These are phyloP conservation scores for Onthophagus sagittarius DNA, from an alignment of 2,888 invertebrate genomes.

Conservation along the genomic window DNA sequence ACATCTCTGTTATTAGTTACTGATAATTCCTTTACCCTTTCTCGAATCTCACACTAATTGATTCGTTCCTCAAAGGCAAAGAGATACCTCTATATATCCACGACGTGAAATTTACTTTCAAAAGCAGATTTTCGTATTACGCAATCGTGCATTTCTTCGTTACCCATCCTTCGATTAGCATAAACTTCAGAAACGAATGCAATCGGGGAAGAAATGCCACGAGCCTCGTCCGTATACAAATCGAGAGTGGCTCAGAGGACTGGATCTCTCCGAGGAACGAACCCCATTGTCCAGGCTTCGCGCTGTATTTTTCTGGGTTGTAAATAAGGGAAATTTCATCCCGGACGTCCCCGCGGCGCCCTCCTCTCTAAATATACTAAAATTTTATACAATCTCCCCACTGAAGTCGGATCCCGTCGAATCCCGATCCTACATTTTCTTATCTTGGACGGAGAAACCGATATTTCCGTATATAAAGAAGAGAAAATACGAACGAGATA, in stretches of 20 bases:
- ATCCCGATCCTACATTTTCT: neutral
- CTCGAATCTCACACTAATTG: neutral
- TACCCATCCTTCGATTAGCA: neutral
- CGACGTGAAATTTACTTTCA: neutral
- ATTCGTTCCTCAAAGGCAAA: neutral
- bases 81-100: neutral
- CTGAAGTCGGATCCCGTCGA: neutral
- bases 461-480: neutral
- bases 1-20: neutral
- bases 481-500: neutral
- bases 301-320: constrained; percentile 4
- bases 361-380: neutral
- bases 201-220: constrained; percentile 5
- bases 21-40: neutral
- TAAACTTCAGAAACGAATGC: constrained; percentile 9
- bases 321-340: constrained; percentile 1
- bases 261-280: constrained; percentile 2
- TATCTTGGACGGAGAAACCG: neutral
- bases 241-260: constrained; percentile 1
- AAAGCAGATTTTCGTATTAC: neutral
- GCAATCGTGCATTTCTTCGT: neutral
- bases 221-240: constrained; percentile 5
- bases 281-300: constrained; percentile 7
- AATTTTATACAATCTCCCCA: neutral
- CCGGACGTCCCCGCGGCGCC: neutral